Percentiles rank a stretch among this genome's conserved stretches.
Evolutionary conservation across 2,113 vertebrate species (phyloP).

Genomic region (Caloenas nicobarica): DNA sequence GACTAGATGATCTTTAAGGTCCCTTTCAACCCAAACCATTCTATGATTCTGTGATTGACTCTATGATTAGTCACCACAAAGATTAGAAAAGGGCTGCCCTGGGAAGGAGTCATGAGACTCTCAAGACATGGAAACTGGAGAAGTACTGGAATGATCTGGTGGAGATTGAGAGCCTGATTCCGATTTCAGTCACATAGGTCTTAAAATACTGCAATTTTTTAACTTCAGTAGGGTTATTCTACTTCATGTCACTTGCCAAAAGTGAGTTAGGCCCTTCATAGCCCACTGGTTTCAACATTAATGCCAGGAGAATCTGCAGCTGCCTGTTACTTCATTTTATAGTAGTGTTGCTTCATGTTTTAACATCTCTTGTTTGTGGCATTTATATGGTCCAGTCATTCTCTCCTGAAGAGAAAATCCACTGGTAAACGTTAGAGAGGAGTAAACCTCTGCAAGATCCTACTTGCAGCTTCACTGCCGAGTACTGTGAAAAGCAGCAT

Average conservation of each 20-base stretch:
- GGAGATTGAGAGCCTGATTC: neutral
- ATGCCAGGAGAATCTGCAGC: neutral
- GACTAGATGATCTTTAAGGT: neutral
- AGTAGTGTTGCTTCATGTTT: neutral
- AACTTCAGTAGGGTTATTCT: neutral
- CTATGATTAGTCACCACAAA: neutral
- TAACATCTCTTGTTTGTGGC: neutral
- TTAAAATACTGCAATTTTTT: neutral
- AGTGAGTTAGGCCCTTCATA: neutral
- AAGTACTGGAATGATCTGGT: neutral
- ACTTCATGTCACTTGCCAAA: neutral
- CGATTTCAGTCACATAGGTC: neutral
- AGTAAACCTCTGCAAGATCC: conserved; percentile 11
- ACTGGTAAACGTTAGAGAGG: neutral
- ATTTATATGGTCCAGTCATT: neutral
- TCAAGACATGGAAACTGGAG: neutral
- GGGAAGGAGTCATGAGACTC: neutral
- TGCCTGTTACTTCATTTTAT: neutral
- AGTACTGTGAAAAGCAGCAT: neutral
- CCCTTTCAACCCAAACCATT: neutral
- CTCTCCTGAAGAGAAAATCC: neutral
- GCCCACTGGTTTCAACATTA: neutral
- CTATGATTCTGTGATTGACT: neutral
- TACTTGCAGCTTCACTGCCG: neutral
- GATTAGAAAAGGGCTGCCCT: neutral